A percentile compares a stretch with the other conserved stretches of the same genome.
These are phyloP conservation scores for Harpagoxenus sublaevis DNA, from an alignment of 2,888 invertebrate species.

Conservation along the genomic window DNA sequence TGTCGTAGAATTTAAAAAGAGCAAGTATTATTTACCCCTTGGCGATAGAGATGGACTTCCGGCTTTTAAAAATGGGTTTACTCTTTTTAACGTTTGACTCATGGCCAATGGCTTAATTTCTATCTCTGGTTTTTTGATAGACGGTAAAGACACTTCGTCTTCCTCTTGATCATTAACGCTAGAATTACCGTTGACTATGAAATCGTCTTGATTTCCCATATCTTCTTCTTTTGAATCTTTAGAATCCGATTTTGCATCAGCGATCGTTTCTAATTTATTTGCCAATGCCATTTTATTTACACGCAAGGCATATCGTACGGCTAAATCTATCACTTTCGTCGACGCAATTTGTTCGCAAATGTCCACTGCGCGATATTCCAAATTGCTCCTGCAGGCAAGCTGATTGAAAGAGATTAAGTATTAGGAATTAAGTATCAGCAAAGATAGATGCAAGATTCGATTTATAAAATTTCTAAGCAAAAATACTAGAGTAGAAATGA, in stretches of 20 bases:
- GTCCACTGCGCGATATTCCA: conserved; percentile 95
- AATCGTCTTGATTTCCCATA: conserved; percentile 73
- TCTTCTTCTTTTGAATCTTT: conserved; percentile 78
- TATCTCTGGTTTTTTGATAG: conserved; percentile 73
- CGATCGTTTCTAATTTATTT: conserved; percentile 89
- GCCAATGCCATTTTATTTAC: conserved; percentile 92
- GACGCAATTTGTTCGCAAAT: conserved; percentile 94
- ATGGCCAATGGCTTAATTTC: conserved; percentile 82
- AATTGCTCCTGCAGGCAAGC: conserved; percentile 94
- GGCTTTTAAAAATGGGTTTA: conserved; percentile 87
- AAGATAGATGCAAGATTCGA: background rate
- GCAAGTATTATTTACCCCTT: conserved; percentile 58
- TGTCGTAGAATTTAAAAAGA: background rate
- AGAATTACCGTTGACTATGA: conserved; percentile 71
- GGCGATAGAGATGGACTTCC: conserved; percentile 77
- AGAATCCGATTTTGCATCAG: conserved; percentile 80
- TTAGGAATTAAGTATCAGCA: background rate
- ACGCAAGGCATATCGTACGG: conserved; percentile 95
- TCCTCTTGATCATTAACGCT: conserved; percentile 65
- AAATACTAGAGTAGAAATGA: conserved; percentile 20
- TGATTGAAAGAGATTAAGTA: conserved; percentile 82
- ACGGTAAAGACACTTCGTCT: conserved; percentile 68
- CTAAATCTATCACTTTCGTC: conserved; percentile 92
- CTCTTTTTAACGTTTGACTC: conserved; percentile 76
- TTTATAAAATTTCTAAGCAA: background rate